Percentiles rank a stretch among this genome's conserved stretches.
These are phyloP conservation scores for Drosophila lacteicornis DNA, from an alignment of 1,140 invertebrate species.

Conservation along the genomic window DNA sequence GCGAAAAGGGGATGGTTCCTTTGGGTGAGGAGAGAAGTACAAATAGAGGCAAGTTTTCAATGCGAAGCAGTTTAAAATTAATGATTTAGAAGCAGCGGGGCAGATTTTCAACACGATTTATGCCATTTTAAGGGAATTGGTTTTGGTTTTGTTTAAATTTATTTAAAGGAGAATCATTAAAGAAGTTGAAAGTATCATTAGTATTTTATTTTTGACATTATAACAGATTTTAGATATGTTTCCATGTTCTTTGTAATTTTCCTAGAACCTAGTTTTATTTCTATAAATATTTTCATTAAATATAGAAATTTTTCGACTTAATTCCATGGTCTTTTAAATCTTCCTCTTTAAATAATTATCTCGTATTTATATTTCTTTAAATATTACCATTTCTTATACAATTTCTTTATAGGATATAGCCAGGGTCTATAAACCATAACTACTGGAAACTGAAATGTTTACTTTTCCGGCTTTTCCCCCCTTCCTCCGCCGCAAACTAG, in stretches of 20 bases:
- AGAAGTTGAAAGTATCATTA: neutral
- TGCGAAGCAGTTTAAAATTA: neutral
- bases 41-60: constrained; percentile 2
- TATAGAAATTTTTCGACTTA: no score
- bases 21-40: neutral
- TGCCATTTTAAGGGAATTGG: neutral
- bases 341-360: no score
- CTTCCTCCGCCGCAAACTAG: constrained; percentile 34
- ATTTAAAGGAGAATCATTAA: neutral
- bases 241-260: no score
- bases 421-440: neutral
- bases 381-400: no score
- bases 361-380: no score
- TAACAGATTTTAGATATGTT: no score
- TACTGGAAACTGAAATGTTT: neutral
- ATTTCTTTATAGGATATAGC: neutral
- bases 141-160: neutral
- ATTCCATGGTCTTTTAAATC: no score
- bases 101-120: neutral
- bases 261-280: no score
- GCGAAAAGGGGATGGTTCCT: neutral
- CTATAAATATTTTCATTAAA: no score
- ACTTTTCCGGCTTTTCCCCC: neutral
- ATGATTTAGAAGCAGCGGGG: neutral
- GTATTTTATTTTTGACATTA: no score